Evolutionary conservation across 1,140 invertebrate genomes (phyloP), one percentile per base, ranked within the genome.

Genomic region (Conus betulinus): DNA sequence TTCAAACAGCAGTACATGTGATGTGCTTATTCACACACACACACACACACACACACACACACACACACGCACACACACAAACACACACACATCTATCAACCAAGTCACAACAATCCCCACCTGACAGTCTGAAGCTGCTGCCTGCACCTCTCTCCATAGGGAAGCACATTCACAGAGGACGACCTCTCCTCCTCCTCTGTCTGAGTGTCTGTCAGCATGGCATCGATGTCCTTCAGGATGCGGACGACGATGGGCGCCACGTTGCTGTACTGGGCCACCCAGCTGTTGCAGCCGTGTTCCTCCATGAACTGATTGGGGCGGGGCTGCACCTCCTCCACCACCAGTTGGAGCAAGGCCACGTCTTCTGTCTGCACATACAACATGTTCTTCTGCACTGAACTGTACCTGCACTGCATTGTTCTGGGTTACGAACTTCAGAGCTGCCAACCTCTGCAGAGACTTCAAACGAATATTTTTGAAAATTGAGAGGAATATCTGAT

Each of bases 321-420:
- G 20, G 87, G 87, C 53, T 88, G 27, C 3, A 88, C 83, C 63
- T 88, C 57, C 87, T 85, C 87, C 39, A 88, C 39, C 60, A 88
- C 51, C 27, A 88, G 82, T 3, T 51, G 84, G 15, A 88, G 82
- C 52, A 82, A 5, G 23, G 83, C 51, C 63, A 88, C 87, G 83
- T 88, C 87, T 83, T 84, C 60, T 76, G 87, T 88, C 87, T 88
- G 82, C 11, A 85, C 53, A 71, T 55, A 84, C 51, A 53, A n/a
- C 39, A 39, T 39, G 39, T 39, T 39, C 39, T 39, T 39, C 39
- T 39, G 39, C 39, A 39, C 53, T 15, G 17, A 27, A 23, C 2
- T 51, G 51, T 83, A 71, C n/a, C 15, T 71, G n/a, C 63, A 71
- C 15, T 71, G n/a, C 63, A 71, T 15, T 3, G 63, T 17, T 71